Evolutionary conservation across 2,888 invertebrate genomes (phyloP), one percentile per base, ranked within the genome.

Genomic region (Diarsia dahlii): DNA sequence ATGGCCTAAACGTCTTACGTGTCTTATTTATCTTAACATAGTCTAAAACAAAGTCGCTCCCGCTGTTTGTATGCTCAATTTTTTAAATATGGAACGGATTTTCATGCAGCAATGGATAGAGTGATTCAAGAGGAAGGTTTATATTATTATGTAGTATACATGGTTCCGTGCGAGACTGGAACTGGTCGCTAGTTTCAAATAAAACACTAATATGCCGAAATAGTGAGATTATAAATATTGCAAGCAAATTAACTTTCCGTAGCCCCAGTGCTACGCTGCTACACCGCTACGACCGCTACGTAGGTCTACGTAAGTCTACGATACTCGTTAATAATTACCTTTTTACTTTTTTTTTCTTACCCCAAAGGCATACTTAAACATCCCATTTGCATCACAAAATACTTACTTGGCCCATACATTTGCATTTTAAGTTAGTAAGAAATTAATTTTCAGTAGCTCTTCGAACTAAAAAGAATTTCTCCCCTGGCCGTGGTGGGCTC

Each of bases 381-480:
- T 70, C 74, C 74, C 52, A 89, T 89, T 89, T 84, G 85, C 85
- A 89, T 89, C 46, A 84, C 87, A 89, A 89, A 80, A 88, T 85
- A 84, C 76, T 74, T 76, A 87, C 82, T 84, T 76, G 54, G 64
- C 77, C 81, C 81, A 82, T 83, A 79, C 23, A 89, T 89, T 89
- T 78, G 79, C 84, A 87, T 89, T 87, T 87, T 81, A 88, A 87
- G 74, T 80, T 70, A 58, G 71, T 66, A 74, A 80, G 76, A 80
- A 84, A 87, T 87, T 88, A 87, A 89, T 86, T 85, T 83, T 84
- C 60, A 75, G 75, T 71, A 34, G 63, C 79, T 71, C 69, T 80
- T 81, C 69, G 62, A 78, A 66, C 72, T 54, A 80, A 84, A 71
- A 71, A 10, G 23, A 56, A 65, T 71, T 77, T 63, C 12, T 50